Evolutionary conservation across 1,140 invertebrate species (phyloP).

Genomic region (Macrostomum lignano): DNA sequence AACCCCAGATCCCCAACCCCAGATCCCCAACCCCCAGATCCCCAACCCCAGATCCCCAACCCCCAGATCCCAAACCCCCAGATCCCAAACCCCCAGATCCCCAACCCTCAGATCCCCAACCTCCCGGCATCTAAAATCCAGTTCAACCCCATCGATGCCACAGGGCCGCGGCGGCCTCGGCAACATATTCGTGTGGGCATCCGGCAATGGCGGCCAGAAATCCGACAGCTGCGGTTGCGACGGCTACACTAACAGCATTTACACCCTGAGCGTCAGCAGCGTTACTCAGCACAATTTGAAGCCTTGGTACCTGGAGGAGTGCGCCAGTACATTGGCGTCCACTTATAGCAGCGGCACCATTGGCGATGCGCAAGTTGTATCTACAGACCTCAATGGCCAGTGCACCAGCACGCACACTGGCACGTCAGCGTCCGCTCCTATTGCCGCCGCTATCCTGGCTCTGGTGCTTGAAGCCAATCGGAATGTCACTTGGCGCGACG

Average conservation of each 20-base stretch:
- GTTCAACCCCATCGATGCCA: too few species aligned
- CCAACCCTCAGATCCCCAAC: too few species aligned
- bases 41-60: too few species aligned
- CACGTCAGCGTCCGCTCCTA: constrained; percentile 74
- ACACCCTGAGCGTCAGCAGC: constrained; percentile 57
- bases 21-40: too few species aligned
- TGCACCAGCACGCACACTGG: constrained; percentile 33
- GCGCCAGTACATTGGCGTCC: constrained; percentile 69
- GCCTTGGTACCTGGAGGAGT: constrained; percentile 63
- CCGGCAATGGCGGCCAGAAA: constrained; percentile 55
- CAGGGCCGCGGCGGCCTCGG: constrained; percentile 54
- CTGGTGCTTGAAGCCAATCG: constrained; percentile 68
- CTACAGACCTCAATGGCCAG: constrained; percentile 61
- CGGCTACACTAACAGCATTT: constrained; percentile 55
- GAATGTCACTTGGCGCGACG: constrained; percentile 67
- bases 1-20: too few species aligned
- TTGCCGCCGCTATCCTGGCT: constrained; percentile 83
- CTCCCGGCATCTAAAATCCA: too few species aligned
- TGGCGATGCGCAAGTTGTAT: constrained; percentile 13
- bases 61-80: too few species aligned
- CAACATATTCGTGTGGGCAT: constrained; percentile 63
- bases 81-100: too few species aligned
- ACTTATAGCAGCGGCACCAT: constrained; percentile 71
- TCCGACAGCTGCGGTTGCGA: constrained; percentile 67
- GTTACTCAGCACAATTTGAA: constrained; percentile 32